Evolutionary conservation across 2,113 vertebrate species (phyloP), one percentile per base, ranked within the genome.

Genomic region (Pandion haliaetus): DNA sequence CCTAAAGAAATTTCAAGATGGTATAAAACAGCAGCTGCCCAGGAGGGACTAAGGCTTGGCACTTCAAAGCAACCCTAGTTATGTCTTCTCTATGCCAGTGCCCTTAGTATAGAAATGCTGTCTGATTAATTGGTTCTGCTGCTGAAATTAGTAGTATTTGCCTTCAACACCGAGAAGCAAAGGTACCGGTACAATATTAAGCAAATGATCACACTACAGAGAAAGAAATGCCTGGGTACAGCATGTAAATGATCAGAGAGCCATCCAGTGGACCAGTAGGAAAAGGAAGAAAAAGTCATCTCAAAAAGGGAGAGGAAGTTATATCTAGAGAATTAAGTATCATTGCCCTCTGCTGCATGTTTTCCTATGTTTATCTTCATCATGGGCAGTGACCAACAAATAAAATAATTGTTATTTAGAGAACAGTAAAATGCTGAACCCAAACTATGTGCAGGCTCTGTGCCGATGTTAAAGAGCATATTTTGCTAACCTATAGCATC

Each of bases 231-330:
- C 38, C 69, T 52, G n/a, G 17, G 32, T 59, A 44, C 50, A 66
- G 58, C 29, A 89, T 91, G 72, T 59, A 74, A 97, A 89, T 94
- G 94, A 87, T 87, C 94, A 89, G 86, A 95, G 96, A 97, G 96
- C 96, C 96, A 97, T 96, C 94, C 95, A 96, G 95, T 97, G 96
- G 96, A 94, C 83, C 93, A 71, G 24, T 1, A 87, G 65, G 77
- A 96, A 96, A 97, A 49, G 11, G 71, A 77, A 91, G 21, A 40
- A 80, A 90, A 89, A 84, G 59, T n/a, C 47, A 67, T 32, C n/a
- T 55, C 12, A 54, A 23, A 70, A 62, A 54, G 5, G 12, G 18
- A 83, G 21, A 42, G 15, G 5, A 58, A 62, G 16, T 19, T 89
- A 4, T 7, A 55, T 17, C 18, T 12, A 24, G 20, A 85, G 38